Conservation (phyloP, 2,888 invertebrate genomes). For the Leptinotarsa haldemani region DNA sequence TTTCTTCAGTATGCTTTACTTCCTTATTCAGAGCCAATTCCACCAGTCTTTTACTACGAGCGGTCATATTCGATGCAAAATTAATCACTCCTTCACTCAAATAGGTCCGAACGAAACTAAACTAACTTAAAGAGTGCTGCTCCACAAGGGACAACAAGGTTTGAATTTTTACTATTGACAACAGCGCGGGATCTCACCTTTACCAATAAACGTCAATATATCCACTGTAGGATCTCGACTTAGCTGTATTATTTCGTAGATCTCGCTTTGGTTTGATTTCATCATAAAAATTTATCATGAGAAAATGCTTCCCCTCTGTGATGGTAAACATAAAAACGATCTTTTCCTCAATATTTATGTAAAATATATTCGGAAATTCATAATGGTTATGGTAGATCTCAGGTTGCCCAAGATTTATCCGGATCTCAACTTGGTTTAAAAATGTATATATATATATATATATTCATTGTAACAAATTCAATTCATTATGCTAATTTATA, state of each 20-base stretch:
- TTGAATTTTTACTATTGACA: background rate
- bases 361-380: conserved; percentile 10
- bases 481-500: no score
- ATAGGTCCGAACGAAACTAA: conserved; percentile 8
- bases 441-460: conserved; percentile 4
- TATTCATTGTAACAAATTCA: no score
- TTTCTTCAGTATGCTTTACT: background rate
- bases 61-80: conserved; percentile 3
- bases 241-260: conserved; percentile 2
- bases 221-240: background rate
- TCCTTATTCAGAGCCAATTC: conserved; percentile 13
- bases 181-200: conserved; percentile 13
- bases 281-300: background rate
- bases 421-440: conserved; percentile 5
- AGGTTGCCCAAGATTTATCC: conserved; percentile 8
- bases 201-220: conserved; percentile 11
- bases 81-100: background rate
- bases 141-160: no score
- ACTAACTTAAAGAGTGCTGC: background rate
- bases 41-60: conserved; percentile 9
- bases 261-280: conserved; percentile 8
- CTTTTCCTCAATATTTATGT: conserved; percentile 2
- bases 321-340: conserved; percentile 3
- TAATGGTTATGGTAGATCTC: conserved; percentile 5
- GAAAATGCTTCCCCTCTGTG: conserved; percentile 11